Conservation (phyloP, 2,888 invertebrate species). For the Neoascia interrupta region DNA sequence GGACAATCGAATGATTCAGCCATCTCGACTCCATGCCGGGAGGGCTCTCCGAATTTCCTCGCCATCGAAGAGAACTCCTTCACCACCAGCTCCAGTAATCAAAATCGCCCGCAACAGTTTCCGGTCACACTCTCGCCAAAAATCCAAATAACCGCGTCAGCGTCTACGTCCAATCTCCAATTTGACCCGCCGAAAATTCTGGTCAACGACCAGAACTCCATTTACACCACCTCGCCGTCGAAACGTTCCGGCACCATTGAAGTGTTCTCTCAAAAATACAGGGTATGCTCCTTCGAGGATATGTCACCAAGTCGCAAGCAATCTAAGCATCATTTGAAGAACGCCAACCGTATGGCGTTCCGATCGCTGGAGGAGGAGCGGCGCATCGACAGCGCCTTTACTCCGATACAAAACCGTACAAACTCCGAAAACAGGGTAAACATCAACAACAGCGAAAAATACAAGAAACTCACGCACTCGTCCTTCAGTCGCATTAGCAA, state of each 20-base stretch:
- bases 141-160: conserved; percentile 75
- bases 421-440: conserved; percentile 79
- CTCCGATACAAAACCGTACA: conserved; percentile 78
- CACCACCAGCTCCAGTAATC: conserved; percentile 72
- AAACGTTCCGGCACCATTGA: conserved; percentile 79
- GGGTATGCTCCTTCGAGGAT: conserved; percentile 79
- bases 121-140: conserved; percentile 78
- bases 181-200: conserved; percentile 80
- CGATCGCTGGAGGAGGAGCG: conserved; percentile 79
- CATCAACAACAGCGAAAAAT: conserved; percentile 78
- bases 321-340: conserved; percentile 75
- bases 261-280: conserved; percentile 80
- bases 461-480: conserved; percentile 79
- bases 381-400: conserved; percentile 79
- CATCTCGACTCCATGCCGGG: conserved; percentile 78
- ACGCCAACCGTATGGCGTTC: conserved; percentile 78
- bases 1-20: conserved; percentile 79
- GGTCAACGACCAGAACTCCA: conserved; percentile 79
- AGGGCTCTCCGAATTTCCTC: conserved; percentile 77
- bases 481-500: conserved; percentile 78
- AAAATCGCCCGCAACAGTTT: conserved; percentile 77
- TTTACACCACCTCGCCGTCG: conserved; percentile 80
- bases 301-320: conserved; percentile 77
- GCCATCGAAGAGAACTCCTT: conserved; percentile 77
- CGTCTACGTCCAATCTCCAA: conserved; percentile 72